Evolutionary conservation across 2,113 vertebrate species (phyloP).

Genomic region (Eretmochelys imbricata): DNA sequence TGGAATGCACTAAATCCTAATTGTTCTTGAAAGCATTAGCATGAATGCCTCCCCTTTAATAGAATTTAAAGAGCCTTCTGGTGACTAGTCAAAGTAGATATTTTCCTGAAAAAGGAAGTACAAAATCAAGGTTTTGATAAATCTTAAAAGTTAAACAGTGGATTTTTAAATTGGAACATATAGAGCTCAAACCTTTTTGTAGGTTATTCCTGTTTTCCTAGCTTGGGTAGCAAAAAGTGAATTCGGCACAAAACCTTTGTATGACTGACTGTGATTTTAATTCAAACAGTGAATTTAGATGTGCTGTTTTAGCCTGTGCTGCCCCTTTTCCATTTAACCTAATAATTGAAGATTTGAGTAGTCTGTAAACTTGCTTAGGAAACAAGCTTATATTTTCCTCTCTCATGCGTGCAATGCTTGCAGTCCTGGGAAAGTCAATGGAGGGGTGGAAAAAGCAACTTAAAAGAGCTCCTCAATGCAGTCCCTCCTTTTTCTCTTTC

Average conservation of each 20-base stretch:
- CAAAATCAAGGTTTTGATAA: background rate
- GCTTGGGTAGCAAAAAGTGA: background rate
- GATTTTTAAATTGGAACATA: background rate
- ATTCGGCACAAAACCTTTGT: background rate
- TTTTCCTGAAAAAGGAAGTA: slow-evolving; percentile 16
- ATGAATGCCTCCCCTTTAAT: background rate
- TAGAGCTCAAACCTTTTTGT: background rate
- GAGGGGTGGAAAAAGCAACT: background rate
- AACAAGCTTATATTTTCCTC: background rate
- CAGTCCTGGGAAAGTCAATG: slow-evolving; percentile 1
- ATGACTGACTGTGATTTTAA: background rate
- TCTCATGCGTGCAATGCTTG: slow-evolving; percentile 6
- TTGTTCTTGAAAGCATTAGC: slow-evolving; percentile 16
- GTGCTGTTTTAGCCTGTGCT: background rate
- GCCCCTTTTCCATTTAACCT: background rate
- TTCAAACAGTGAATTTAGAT: slow-evolving; percentile 2
- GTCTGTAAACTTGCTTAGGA: background rate
- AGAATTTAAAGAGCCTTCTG: background rate
- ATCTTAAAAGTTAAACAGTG: background rate
- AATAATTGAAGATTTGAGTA: background rate
- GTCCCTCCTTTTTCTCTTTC: background rate
- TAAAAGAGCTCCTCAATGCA: background rate
- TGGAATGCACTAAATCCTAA: background rate
- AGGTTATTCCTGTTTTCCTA: background rate
- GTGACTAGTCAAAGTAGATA: background rate